Base-by-base conservation (phyloP, 2,888 invertebrate species). In the Pristionchus arcanus region DNA sequence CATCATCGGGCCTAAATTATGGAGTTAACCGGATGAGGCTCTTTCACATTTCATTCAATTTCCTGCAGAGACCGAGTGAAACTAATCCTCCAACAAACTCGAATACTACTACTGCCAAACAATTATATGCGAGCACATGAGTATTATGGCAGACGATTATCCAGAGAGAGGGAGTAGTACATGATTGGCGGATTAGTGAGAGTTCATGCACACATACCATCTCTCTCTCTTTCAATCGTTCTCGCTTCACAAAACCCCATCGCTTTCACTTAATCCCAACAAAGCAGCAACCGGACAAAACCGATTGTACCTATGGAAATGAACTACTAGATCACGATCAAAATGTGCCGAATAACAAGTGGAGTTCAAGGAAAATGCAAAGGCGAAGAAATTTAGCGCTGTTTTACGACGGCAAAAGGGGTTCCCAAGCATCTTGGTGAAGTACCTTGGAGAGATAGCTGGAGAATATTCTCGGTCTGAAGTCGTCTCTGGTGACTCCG, bases 381-480 rank as follows among this genome's bases (percentile, higher is more conserved):
- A 49, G 42, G 42, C n/a, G n/a, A n/a, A n/a, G n/a, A n/a, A n/a
- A n/a, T n/a, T n/a, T n/a, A n/a, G n/a, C n/a, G n/a, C n/a, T n/a
- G n/a, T n/a, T n/a, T n/a, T n/a, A n/a, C n/a, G n/a, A n/a, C n/a
- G n/a, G n/a, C n/a, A 49, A 13, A 13, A 7, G 42, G 42, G 11
- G 42, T 49, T 7, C 42, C 9, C 9, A 25, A 19, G 59, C 0
- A 7, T 16, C 7, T 59, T 21, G 59, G 59, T 4, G 1, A 59
- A 59, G 3, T 28, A 71, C 77, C 77, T 66, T 66, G n/a, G 68
- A 42, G 0, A 55, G 42, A 37, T 37, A 55, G 25, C 66, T 28
- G n/a, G 87, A 68, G 77, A 77, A 77, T 42, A 42, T 13, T 77
- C 68, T 66, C n/a, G n/a, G 66, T 34, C 87, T 42, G 71, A 31